Percentiles rank a stretch among this genome's conserved stretches.
Conservation (phyloP, 1,140 invertebrate species). For the Octopus bimaculoides region DNA sequence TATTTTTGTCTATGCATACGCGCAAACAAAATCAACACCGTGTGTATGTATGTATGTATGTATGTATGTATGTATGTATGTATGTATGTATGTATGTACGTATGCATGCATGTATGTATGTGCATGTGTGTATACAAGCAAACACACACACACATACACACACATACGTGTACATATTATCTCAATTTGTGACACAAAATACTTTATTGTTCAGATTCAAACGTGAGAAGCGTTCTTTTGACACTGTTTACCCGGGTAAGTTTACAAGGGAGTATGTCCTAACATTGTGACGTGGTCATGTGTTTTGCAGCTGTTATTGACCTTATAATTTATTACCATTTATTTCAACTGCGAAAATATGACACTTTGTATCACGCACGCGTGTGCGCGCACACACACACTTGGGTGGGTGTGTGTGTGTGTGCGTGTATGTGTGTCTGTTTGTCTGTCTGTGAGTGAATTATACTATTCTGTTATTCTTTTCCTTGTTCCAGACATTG, state of each 20-base stretch:
- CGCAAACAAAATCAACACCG: slow-evolving; percentile 15
- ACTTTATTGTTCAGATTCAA: too few species aligned
- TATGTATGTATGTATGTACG: slow-evolving; percentile 16
- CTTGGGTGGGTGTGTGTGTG: background rate
- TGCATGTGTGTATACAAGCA: slow-evolving; percentile 15
- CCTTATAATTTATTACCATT: too few species aligned
- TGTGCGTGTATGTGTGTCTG: slow-evolving; percentile 14
- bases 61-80: slow-evolving; percentile 20
- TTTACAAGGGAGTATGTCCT: too few species aligned
- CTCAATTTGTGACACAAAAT: too few species aligned
- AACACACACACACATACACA: slow-evolving; percentile 12
- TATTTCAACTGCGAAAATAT: too few species aligned
- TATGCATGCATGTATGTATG: slow-evolving; percentile 19
- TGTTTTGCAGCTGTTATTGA: too few species aligned
- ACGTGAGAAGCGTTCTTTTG: too few species aligned
- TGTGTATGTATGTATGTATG: slow-evolving; percentile 19
- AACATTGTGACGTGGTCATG: too few species aligned
- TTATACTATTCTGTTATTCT: too few species aligned
- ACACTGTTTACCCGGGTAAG: too few species aligned
- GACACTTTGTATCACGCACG: background rate
- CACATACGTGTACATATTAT: slow-evolving; percentile 1
- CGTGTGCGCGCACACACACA: background rate
- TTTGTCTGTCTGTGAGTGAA: slow-evolving; percentile 13
- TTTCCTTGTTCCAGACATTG: too few species aligned
- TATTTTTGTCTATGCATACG: slow-evolving; percentile 1